Base-by-base conservation (phyloP, 2,113 vertebrate species). In the Crotalus helleri region DNA sequence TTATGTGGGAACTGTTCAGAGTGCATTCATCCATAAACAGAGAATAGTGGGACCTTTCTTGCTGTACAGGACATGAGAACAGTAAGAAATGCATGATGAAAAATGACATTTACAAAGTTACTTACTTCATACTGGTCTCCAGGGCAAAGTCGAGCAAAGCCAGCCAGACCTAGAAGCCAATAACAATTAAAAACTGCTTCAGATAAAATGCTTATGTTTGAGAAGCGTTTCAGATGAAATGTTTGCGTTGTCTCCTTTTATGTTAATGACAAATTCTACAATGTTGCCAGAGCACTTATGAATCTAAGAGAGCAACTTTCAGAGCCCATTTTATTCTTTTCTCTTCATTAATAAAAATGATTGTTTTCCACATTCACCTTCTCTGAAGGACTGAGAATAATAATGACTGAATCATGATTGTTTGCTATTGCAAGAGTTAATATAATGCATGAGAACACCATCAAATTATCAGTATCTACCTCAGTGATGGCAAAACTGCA, bases 61-160 rank as follows among this genome's bases (percentile, higher is more conserved):
- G 93, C 57, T 88, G 33, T 10, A 44, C 23, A 61, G 2, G 92
- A 69, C 1, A 5, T 13, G 12, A 90, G 91, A 93, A 94, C 87
- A 61, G 94, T 29, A 3, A 86, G 85, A 87, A 69, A 5, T 93
- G 86, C 51, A 58, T 87, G 89, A 87, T 90, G 57, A 49, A 55
- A 74, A 89, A 44, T 85, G 55, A 89, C 49, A 39, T 91, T 88
- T 15, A 64, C 0, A 53, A 0, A 23, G 64, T 55, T 26, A 96
- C 98, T 74, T 96, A 98, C 99, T 97, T 99, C 99, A 0, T 99
- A 99, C 15, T 99, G 99, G 96, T 99, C 99, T 94, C 99, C 99
- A 0, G 99, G 99, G 97, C 99, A 99, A 93, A 99, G 98, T 69
- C 99, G 97, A 24, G 99, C 99, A 85, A 99, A 99, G 33, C 99